Evolutionary conservation across 2,797 vertebrate genomes (phyloP).

Genomic region (Benthosema pterotum): DNA sequence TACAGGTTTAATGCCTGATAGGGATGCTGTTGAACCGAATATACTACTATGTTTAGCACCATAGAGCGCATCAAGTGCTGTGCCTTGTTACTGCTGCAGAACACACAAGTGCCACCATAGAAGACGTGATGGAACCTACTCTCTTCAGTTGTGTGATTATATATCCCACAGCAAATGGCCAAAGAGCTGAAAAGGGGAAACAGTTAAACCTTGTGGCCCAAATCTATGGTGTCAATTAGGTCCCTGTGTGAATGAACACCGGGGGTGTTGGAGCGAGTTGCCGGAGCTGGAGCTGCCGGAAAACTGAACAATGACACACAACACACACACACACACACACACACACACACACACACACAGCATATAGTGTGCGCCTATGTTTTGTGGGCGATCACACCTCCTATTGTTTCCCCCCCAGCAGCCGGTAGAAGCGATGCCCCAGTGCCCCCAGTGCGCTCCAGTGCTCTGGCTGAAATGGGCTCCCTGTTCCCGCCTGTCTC

Average conservation of each 20-base stretch:
- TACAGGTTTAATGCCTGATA: too few species aligned
- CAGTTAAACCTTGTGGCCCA: conserved; percentile 68
- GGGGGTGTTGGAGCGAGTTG: conserved; percentile 67
- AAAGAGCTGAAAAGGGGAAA: conserved; percentile 52
- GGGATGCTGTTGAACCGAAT: background rate
- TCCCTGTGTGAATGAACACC: conserved; percentile 66
- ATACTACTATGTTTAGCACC: conserved; percentile 3
- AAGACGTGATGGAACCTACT: background rate
- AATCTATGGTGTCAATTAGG: conserved; percentile 74
- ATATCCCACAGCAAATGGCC: conserved; percentile 40
- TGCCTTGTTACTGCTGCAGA: background rate
- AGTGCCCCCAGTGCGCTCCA: conserved; percentile 75
- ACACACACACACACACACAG: conserved; percentile 49
- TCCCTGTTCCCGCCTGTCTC: conserved; percentile 34
- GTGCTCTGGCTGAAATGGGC: conserved; percentile 70
- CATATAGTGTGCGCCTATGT: conserved; percentile 36
- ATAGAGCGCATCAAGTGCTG: background rate
- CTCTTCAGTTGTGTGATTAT: conserved; percentile 41
- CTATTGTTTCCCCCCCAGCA: conserved; percentile 72
- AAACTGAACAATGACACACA: conserved; percentile 61
- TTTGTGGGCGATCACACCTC: conserved; percentile 67
- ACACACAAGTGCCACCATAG: background rate
- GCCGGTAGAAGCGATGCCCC: conserved; percentile 71
- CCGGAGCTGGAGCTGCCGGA: conserved; percentile 69
- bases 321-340: conserved; percentile 52